Percentiles rank a stretch among this genome's conserved stretches.
Evolutionary conservation across 2,113 vertebrate species (phyloP).

Genomic region (Pangasianodon hypophthalmus): DNA sequence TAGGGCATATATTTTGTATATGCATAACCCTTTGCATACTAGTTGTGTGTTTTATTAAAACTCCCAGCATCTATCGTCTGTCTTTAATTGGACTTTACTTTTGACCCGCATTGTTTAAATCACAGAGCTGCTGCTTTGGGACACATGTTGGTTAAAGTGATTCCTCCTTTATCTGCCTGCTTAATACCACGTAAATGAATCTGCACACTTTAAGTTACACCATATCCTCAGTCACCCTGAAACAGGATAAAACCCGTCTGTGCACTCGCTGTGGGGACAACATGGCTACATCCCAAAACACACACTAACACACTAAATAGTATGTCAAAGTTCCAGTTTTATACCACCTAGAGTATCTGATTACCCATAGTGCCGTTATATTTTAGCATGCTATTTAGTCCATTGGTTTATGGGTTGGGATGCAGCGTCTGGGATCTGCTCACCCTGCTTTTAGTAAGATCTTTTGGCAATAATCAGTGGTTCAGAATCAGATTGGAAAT

Average conservation of each 20-base stretch:
- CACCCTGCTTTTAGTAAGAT: neutral
- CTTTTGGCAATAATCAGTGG: neutral
- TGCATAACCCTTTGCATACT: neutral
- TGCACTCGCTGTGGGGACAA: neutral
- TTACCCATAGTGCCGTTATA: neutral
- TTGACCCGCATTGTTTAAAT: constrained; percentile 10
- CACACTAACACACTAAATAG: neutral
- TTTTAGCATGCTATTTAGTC: neutral
- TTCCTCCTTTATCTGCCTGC: constrained; percentile 42
- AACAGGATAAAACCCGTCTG: constrained; percentile 26
- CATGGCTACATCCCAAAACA: neutral
- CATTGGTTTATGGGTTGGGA: neutral
- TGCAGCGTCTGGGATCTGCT: neutral
- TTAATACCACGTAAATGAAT: constrained; percentile 69
- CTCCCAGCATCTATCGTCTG: neutral
- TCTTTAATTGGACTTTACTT: constrained; percentile 49
- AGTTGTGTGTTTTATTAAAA: neutral
- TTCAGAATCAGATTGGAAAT: neutral
- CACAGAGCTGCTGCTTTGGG: constrained; percentile 45
- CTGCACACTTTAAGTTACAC: constrained; percentile 54
- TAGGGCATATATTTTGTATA: neutral
- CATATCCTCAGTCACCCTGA: constrained; percentile 28
- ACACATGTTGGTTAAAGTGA: constrained; percentile 49
- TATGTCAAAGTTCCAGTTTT: neutral
- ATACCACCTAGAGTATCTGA: neutral